Percentiles rank a stretch among this genome's conserved stretches.
These are phyloP conservation scores for Acipenser transmontanus DNA, from an alignment of 2,797 vertebrate genomes.

Conservation along the genomic window DNA sequence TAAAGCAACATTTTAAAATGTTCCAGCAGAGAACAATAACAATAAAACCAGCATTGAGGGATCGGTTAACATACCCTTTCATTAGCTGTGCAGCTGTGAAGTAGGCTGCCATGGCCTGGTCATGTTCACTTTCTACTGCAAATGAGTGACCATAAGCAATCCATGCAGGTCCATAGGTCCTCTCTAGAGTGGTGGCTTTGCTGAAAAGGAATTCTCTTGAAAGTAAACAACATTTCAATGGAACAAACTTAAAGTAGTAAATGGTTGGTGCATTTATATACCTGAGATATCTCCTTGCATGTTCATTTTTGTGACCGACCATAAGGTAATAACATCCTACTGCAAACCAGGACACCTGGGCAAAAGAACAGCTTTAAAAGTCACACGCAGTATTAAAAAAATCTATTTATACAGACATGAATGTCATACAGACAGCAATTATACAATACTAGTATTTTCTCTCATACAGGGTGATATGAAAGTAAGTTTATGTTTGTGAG, in stretches of 20 bases:
- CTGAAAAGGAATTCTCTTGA: slow-evolving; percentile 46
- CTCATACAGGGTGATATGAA: too few relatives aligned
- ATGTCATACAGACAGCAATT: too few relatives aligned
- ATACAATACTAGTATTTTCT: too few relatives aligned
- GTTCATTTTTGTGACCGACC: slow-evolving; percentile 97
- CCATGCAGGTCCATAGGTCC: slow-evolving; percentile 94
- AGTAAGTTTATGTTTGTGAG: too few relatives aligned
- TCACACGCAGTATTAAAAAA: not conserved
- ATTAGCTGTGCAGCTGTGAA: slow-evolving; percentile 97
- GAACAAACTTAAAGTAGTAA: not conserved
- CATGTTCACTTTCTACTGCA: slow-evolving; percentile 95
- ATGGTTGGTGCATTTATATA: slow-evolving; percentile 34
- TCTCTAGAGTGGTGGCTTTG: slow-evolving; percentile 93
- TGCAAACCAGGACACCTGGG: slow-evolving; percentile 86
- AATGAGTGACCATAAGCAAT: slow-evolving; percentile 96
- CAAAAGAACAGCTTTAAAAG: not conserved
- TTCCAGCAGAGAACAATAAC: too few relatives aligned
- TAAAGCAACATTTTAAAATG: not conserved
- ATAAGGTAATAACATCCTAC: slow-evolving; percentile 98
- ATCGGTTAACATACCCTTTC: slow-evolving; percentile 76
- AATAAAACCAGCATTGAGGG: too few relatives aligned
- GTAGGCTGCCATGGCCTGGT: slow-evolving; percentile 97
- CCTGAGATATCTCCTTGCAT: slow-evolving; percentile 93
- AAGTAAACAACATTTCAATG: not conserved
- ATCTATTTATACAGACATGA: not conserved